phyloP scores from a whole-genome alignment of 2,888 invertebrate genomes.

The Apoderus coryli region DNA sequence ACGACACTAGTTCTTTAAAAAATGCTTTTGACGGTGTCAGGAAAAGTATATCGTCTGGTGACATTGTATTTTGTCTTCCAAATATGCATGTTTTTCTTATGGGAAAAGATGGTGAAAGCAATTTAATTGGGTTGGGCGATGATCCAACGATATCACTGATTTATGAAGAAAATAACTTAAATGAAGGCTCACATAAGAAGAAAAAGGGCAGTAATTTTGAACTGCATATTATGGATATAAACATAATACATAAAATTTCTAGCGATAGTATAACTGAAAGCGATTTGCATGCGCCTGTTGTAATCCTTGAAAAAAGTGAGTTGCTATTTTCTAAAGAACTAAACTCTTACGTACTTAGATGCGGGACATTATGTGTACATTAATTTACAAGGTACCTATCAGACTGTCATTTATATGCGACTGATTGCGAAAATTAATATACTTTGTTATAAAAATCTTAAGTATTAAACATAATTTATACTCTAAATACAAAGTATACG shows the following conservation, averaged over 20 bases:
- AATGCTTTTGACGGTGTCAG: constrained; percentile 47
- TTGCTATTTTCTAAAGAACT: too few relatives aligned
- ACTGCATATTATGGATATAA: constrained; percentile 41
- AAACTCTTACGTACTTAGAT: too few relatives aligned
- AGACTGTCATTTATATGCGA: too few relatives aligned
- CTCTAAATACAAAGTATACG: too few relatives aligned
- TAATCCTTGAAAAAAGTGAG: constrained; percentile 50
- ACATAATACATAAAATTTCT: constrained; percentile 47
- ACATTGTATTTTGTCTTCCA: constrained; percentile 47
- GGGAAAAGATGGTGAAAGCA: constrained; percentile 43
- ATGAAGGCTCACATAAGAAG: constrained; percentile 23
- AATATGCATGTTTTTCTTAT: constrained; percentile 51
- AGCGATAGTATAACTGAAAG: constrained; percentile 35
- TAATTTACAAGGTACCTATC: too few relatives aligned
- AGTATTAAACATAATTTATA: too few relatives aligned
- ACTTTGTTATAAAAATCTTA: too few relatives aligned
- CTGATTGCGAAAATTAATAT: too few relatives aligned
- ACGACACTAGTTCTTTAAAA: constrained; percentile 40
- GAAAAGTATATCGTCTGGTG: constrained; percentile 56
- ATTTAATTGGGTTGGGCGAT: constrained; percentile 37
- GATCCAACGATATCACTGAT: constrained; percentile 40
- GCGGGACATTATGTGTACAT: too few relatives aligned
- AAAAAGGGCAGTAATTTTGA: constrained; percentile 21
- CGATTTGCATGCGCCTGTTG: constrained; percentile 36
- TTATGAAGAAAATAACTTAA: constrained; percentile 21